Conservation (phyloP, 2,113 vertebrate species). For the Mobula birostris region DNA sequence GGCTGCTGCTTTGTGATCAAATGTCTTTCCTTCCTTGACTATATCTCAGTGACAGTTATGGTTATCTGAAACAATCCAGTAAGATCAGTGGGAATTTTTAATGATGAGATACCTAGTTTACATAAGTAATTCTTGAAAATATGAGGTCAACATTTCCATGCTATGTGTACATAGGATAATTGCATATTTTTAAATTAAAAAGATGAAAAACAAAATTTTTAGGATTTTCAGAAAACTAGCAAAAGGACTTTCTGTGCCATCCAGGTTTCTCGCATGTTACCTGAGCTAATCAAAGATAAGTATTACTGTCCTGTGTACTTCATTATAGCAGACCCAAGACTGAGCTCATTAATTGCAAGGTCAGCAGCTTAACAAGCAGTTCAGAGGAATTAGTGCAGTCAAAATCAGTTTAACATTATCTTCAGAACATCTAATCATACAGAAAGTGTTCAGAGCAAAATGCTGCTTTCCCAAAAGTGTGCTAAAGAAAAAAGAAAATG, state of each 20-base stretch:
- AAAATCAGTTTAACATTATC: neutral
- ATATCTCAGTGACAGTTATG: neutral
- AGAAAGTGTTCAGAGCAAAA: neutral
- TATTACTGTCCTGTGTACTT: neutral
- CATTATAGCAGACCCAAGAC: neutral
- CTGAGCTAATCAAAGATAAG: neutral
- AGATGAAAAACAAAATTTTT: neutral
- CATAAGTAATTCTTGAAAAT: neutral
- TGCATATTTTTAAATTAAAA: neutral
- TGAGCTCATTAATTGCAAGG: conserved; percentile 30
- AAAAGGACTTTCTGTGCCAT: neutral
- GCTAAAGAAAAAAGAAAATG: neutral
- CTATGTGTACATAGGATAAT: neutral
- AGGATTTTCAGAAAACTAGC: neutral
- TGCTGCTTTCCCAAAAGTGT: neutral
- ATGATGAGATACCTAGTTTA: too few species aligned
- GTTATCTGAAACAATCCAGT: neutral
- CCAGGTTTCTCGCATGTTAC: neutral
- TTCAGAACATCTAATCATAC: neutral
- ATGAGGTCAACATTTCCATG: neutral
- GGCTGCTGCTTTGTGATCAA: neutral
- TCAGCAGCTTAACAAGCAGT: neutral
- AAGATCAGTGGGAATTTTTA: neutral
- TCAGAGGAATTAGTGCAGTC: neutral
- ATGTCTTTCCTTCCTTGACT: neutral